These are phyloP conservation scores for Sialia sialis DNA, from an alignment of 2,113 vertebrate species.

Conservation along the genomic window DNA sequence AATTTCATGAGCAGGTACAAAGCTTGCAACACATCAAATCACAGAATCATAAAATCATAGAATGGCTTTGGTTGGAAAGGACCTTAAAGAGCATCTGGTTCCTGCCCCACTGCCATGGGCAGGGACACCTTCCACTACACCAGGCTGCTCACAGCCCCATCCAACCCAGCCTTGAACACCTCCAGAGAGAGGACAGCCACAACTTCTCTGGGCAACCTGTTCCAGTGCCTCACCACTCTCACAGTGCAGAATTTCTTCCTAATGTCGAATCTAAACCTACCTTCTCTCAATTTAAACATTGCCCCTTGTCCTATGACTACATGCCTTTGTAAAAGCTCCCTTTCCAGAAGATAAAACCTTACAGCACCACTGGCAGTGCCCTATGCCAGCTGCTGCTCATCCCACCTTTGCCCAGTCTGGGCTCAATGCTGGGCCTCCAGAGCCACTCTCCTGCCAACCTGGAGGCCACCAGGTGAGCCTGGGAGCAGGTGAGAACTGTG, in stretches of 20 bases:
- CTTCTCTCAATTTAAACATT: not conserved
- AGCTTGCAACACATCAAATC: not conserved
- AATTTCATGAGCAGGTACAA: not conserved
- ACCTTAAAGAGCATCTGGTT: not conserved
- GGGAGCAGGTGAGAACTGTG: rapidly evolving
- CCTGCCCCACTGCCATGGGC: rapidly evolving
- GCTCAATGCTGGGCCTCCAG: not conserved
- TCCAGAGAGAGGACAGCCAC: no score
- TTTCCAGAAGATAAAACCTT: not conserved
- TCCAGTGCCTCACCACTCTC: not conserved
- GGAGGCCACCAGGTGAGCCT: not conserved
- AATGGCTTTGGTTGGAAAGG: not conserved
- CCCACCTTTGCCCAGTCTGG: not conserved
- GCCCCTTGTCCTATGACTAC: not conserved
- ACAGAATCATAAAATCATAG: not conserved
- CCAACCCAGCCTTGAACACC: not conserved
- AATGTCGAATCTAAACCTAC: not conserved
- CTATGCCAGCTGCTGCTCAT: not conserved
- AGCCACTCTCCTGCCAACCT: rapidly evolving
- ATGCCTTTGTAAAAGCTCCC: not conserved
- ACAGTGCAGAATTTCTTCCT: not conserved
- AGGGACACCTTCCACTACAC: not conserved
- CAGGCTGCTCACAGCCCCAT: not conserved
- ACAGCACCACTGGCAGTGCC: not conserved
- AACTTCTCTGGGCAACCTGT: not conserved